Evolutionary conservation across 1,140 invertebrate species (phyloP), one percentile per base, ranked within the genome.

Genomic region (Armadillidium nasatum): DNA sequence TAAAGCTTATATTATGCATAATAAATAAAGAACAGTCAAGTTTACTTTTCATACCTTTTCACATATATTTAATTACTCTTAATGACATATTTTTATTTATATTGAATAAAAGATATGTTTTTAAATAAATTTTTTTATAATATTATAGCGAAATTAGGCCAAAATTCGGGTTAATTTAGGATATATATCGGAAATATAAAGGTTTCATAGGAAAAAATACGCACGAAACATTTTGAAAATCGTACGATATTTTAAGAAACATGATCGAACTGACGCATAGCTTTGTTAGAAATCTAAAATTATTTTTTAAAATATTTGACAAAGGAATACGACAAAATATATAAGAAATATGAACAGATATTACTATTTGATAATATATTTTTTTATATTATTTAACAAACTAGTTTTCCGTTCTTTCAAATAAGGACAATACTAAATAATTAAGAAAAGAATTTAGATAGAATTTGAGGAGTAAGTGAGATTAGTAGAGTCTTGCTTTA

Each of bases 241-340:
- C 50, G 50, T 60, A 60, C 50, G 50, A 60, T 15, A 15, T 60
- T 60, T 60, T 60, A 60, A 15, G 50, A 60, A 60, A 60, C 50
- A 60, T 15, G 50, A 19, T 15, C 50, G 11, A 60, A 7, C 50
- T 60, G 50, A 60, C 50, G 50, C 50, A 60, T 60, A 60, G 11
- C 50, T 60, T 60, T 60, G 50, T 60, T 60, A 60, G 50, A 60
- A 60, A 60, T 60, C 50, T 60, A 60, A 60, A 60, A 60, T 60
- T 60, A 60, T 60, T 60, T 60, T 60, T 19, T 60, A 19, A 60
- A 60, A 15, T 60, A 60, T 60, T 60, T 60, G 50, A 60, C 50
- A 60, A 15, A 15, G 19, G 50, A 60, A 60, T 60, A 60, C 19
- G 19, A 60, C 50, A 15, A 60, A 60, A 60, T 60, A 60, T 60